These are phyloP conservation scores for Chiloscyllium plagiosum DNA, from an alignment of 2,113 vertebrate species.

Conservation along the genomic window DNA sequence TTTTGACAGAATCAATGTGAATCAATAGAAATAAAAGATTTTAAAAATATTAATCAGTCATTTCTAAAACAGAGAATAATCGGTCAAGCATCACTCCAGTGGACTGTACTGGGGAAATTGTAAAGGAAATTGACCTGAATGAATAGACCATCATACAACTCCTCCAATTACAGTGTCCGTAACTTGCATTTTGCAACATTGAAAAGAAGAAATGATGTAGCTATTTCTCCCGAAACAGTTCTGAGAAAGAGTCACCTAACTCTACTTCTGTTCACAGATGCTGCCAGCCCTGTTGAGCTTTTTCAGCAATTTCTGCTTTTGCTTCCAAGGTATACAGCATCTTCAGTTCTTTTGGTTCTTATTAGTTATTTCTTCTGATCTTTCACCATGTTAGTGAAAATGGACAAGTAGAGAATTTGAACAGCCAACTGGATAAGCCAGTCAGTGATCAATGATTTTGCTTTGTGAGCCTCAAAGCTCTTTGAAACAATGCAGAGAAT, in stretches of 20 bases:
- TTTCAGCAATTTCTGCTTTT: too few relatives aligned
- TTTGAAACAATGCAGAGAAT: background rate
- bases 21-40: background rate
- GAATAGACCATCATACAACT: background rate
- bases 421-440: background rate
- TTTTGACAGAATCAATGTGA: background rate
- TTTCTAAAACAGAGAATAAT: background rate
- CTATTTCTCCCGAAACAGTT: background rate
- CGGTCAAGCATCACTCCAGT: background rate
- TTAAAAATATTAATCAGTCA: background rate
- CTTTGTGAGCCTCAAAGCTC: background rate
- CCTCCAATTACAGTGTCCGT: background rate
- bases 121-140: background rate
- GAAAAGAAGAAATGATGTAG: background rate
- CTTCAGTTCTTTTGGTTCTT: too few relatives aligned
- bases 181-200: background rate
- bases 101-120: background rate
- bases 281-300: too few relatives aligned
- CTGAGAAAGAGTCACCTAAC: too few relatives aligned
- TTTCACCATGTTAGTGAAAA: background rate
- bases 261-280: too few relatives aligned
- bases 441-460: background rate
- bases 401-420: background rate
- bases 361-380: background rate
- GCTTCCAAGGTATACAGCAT: too few relatives aligned